Evolutionary conservation across 2,113 vertebrate genomes (phyloP), one percentile per base, ranked within the genome.

Genomic region (Pseudopipra pipra): DNA sequence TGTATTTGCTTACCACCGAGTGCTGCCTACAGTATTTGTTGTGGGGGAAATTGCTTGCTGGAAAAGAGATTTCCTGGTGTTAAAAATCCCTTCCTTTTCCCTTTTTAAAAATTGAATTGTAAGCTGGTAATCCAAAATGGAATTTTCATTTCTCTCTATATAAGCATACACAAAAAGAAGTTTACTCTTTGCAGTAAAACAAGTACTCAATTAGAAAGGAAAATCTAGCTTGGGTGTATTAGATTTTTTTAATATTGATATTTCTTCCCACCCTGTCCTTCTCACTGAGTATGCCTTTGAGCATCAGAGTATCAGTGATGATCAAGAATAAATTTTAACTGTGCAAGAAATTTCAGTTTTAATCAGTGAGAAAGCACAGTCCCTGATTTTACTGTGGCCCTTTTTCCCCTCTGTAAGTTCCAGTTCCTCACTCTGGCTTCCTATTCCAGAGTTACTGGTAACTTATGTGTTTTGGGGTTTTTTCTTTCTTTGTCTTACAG

Each of bases 41-140:
- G 43, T 2, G 49, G 72, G 81, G 75, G 89, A 78, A 95, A 95
- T 91, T 76, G 87, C 67, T 90, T 66, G 51, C 91, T 89, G 85
- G 76, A 95, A 74, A 89, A 92, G 86, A 93, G 96, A 89, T 96
- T 92, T 94, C 76, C 85, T 92, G 85, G 88, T 89, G 96, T 87
- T 49, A 96, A 90, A 85, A 95, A 54, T 73, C 21, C 49, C 39
- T 72, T 78, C 33, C 8, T 66, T 89, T 91, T 47, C 25, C 35
- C 76, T 87, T 95, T 92, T 90, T 44, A 75, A 75, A 81, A 96
- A 85, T 91, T 85, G 43, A 76, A 52, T 76, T 86, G 23, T 80
- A 90, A 95, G 74, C 76, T 91, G 46, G 49, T 94, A 93, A 93
- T 75, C 49, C 62, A 61, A 73, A 89, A 49, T 84, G 47, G 76